Conservation (phyloP, 2,888 invertebrate genomes). For the Flexamia atlantica region DNA sequence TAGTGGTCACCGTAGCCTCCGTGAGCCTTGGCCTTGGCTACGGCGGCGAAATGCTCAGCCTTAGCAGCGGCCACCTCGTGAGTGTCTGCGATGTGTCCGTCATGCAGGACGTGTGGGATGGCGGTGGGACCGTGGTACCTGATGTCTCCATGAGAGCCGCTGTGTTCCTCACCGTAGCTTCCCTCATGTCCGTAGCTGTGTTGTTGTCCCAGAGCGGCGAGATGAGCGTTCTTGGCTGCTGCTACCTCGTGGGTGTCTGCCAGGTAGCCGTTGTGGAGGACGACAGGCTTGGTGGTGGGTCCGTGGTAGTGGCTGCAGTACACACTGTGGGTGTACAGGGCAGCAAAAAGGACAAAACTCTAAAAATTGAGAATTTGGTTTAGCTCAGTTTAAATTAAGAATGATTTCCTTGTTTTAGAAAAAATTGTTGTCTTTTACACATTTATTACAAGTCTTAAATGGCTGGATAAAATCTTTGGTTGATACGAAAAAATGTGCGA, state of each 20-base stretch:
- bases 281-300: conserved; percentile 22
- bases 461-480: too few species aligned
- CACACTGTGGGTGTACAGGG: conserved; percentile 32
- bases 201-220: conserved; percentile 27
- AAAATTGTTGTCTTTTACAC: too few species aligned
- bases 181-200: neutral
- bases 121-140: conserved; percentile 52
- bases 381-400: too few species aligned
- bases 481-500: too few species aligned
- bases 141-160: conserved; percentile 33
- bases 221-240: conserved; percentile 53
- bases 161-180: neutral
- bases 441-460: too few species aligned
- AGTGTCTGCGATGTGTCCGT: conserved; percentile 56
- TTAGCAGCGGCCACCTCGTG: conserved; percentile 55
- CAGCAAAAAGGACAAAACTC: neutral
- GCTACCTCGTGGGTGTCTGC: conserved; percentile 56
- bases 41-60: conserved; percentile 53
- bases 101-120: conserved; percentile 48
- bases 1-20: conserved; percentile 41
- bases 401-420: too few species aligned
- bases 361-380: neutral
- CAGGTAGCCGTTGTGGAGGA: conserved; percentile 52
- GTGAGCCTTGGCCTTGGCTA: conserved; percentile 48
- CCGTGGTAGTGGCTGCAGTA: conserved; percentile 41